Base-by-base conservation (phyloP, 2,113 vertebrate genomes). In the Indicator maculatus region DNA sequence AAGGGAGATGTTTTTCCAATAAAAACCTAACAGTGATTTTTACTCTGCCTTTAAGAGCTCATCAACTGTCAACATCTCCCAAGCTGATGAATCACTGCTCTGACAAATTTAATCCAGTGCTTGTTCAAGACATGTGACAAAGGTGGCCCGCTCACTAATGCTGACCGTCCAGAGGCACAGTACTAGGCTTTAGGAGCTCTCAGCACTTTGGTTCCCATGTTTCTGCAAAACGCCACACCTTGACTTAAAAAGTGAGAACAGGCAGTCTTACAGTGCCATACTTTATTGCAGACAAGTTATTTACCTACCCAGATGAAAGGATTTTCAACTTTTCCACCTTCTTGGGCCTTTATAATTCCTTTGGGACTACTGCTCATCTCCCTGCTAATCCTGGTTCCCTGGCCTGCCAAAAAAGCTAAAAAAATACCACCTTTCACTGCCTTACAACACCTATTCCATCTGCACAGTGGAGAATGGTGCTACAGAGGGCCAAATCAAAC, bases 81-180 rank as follows among this genome's bases (percentile, higher is more conserved):
- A 71, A 75, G 19, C 24, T 72, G 89, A 91, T 94, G 95, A 97
- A 93, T 97, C 96, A 97, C 27, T 19, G 24, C 82, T 91, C 92
- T 90, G 91, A 95, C 72, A 95, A 93, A 86, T 52, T 76, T 69
- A 90, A 93, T 74, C 93, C 86, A 90, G 65, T 17, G 60, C 63
- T 73, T 79, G 56, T 72, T 76, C 83, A 52, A 80, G 92, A 92
- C 50, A 45, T 26, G 63, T 11, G 52, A 93, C 86, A 83, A 84
- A 88, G 44, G n/a, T 83, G 76, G 92, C 95, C 94, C 89, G 63
- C 45, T 83, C 74, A 60, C 58, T 84, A 69, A 74, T 1, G 39
- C 91, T 26, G 45, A 64, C 79, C 38, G 50, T 70, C 67, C 89
- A 94, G 76, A 74, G 83, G 39, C 89, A 77, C 58, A 90, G 80